Base-by-base conservation (phyloP, 2,888 invertebrate species). In the Yponomeuta sedellus region DNA sequence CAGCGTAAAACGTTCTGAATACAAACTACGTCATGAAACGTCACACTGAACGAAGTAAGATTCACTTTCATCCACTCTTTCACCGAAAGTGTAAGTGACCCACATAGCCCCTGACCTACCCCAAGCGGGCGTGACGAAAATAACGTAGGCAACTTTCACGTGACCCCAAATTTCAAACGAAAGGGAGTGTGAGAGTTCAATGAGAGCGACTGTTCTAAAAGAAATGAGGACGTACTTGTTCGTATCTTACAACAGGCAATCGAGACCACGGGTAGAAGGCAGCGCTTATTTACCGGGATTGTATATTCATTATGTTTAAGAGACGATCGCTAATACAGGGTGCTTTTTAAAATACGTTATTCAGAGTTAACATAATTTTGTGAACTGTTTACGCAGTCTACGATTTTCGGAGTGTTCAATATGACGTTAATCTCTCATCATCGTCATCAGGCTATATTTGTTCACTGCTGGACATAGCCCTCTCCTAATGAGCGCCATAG, bases 11-110 rank as follows among this genome's bases (percentile, higher is more conserved):
- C 44, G 16, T 16, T 16, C 44, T 12, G 3, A 16, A 52, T 16
- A 8, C 16, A 12, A 52, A 59, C 20, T 22, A 1, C 22, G 25
- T 59, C 59, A 61, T 58, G 65, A 64, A 16, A 57, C 66, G 64
- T 67, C 62, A 66, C 20, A 25, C 68, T 67, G 68, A 67, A 73
- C 6, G 25, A 19, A 16, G 12, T 11, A 16, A 52, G 34, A 56
- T 71, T 77, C 73, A 76, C 77, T 80, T 79, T 83, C 75, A 66
- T 69, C 65, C 70, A 76, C 71, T 81, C 80, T 82, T 81, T 81
- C 78, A 66, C 72, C 69, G 78, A 82, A 76, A 86, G 80, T 80
- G 80, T 69, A 78, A 85, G 83, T 83, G 80, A 72, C 73, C 63
- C 22, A 63, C 77, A 52, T 52, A 52, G 44, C 34, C 5, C 44